Evolutionary conservation across 2,888 invertebrate genomes (phyloP), one percentile per base, ranked within the genome.

Genomic region (Cosmia trapezina): DNA sequence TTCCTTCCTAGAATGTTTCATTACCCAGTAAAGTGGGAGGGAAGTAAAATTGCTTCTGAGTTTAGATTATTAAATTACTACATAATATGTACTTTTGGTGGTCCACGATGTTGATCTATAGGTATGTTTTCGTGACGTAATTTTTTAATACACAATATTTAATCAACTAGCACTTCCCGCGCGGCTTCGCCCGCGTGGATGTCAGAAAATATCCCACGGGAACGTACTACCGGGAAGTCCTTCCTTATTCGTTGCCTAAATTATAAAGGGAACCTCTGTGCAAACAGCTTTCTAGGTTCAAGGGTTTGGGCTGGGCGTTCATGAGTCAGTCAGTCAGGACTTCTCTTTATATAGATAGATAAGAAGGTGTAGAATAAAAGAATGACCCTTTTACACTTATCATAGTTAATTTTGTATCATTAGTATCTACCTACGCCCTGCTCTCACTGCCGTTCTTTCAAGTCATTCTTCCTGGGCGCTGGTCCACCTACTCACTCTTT

Each of bases 1-100:
- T 70, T 74, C 47, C 57, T 61, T 59, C 54, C 14, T 56, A 37
- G 51, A 69, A 81, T 81, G 45, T 76, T 56, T 64, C 69, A 69
- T 60, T 75, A 53, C 41, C 43, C 19, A 47, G 49, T 17, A 28
- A 12, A 60, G 22, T 9, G 37, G 37, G n/a, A 22, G 7, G 51
- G 17, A 43, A n/a, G 19, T 43, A 41, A 64, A 64, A 79, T 78
- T 54, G 28, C 60, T 73, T 79, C 47, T 11, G 57, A 60, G 19
- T 47, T 43, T 17, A 45, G 11, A 56, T 73, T 33, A 76, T 64
- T 60, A 61, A 64, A 79, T 73, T 56, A 65, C 17, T n/a, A 62
- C 33, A 33, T 33, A 33, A 1, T 33, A 37, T 4, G 4, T 51
- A 53, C n/a, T n/a, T 51, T 51, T 33, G 33, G 9, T 4, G n/a